Evolutionary conservation across 2,797 vertebrate genomes (phyloP), one percentile per base, ranked within the genome.

Genomic region (Tadarida brasiliensis): DNA sequence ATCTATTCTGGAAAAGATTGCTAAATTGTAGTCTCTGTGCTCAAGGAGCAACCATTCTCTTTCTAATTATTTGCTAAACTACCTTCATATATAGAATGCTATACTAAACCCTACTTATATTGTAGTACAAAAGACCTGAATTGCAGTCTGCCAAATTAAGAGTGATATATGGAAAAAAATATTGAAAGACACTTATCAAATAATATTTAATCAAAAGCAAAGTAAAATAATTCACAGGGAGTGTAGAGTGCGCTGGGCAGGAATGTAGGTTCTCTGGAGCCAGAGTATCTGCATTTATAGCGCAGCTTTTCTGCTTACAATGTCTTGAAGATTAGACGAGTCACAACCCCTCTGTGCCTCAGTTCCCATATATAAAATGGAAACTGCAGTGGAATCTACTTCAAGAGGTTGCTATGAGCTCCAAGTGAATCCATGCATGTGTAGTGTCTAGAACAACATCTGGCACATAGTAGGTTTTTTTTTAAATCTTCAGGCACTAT

Each of bases 181-280:
- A 63, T 9, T 15, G 5, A 77, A 56, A 17, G 80, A 26, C 7
- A 81, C 12, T 47, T 74, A 87, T 1, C 28, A 70, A 82, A 59
- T 11, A 82, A 16, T 59, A 35, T 82, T 81, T 82, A 77, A 56
- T 74, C 11, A 61, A 91, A 87, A 86, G 5, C 24, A 82, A 96
- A 94, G 15, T 59, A 71, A 92, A 94, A 73, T 59, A 44, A 70
- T 24, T 70, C 39, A 81, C 28, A 87, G 33, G 7, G 15, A 74
- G 11, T 49, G 33, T 33, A 70, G 24, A 90, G 68, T 78, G 10
- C 4, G 68, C 33, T 59, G 39, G 26, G 9, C 44, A 56, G 20
- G 33, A 56, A 86, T 39, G 20, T 19, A 74, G 33, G 17, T 44
- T 7, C 24, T 90, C 47, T 22, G 33, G 17, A 86, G 17, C 12